phyloP scores from a whole-genome alignment of 2,888 invertebrate genomes.

The Cheilosia variabilis region DNA sequence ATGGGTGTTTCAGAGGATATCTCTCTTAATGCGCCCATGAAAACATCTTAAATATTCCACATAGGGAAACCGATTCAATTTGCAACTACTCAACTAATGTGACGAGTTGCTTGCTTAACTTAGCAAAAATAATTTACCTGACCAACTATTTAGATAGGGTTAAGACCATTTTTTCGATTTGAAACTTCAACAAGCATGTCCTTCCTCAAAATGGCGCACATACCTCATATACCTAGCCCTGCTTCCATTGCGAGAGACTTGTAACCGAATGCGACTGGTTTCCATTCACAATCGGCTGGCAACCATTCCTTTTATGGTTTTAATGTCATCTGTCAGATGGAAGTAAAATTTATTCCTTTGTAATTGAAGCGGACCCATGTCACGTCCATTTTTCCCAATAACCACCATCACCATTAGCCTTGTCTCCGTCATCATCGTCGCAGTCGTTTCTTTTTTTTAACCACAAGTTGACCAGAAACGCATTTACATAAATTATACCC shows the following conservation, averaged over 20 bases:
- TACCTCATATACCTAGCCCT: neutral
- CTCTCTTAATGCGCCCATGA: no score
- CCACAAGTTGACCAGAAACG: constrained; percentile 75
- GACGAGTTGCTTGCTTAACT: neutral
- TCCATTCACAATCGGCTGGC: constrained; percentile 37
- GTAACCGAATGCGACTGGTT: constrained; percentile 44
- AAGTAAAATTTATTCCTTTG: constrained; percentile 83
- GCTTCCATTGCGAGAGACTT: constrained; percentile 7
- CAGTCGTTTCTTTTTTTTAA: constrained; percentile 16
- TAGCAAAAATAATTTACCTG: no score
- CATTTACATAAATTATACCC: constrained; percentile 82
- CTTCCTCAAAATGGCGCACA: constrained; percentile 14
- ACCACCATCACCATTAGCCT: constrained; percentile 33
- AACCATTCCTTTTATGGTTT: constrained; percentile 70
- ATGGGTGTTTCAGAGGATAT: no score
- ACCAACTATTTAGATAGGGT: no score
- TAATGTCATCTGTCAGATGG: constrained; percentile 83
- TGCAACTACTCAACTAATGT: neutral
- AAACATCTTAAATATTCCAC: no score
- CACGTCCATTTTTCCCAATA: constrained; percentile 65
- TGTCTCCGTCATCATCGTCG: constrained; percentile 45
- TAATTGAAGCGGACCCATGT: constrained; percentile 80
- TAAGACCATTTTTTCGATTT: no score
- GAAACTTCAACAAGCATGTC: no score
- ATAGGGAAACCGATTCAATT: no score